phyloP scores from a whole-genome alignment of 2,888 invertebrate genomes.

The Chrysodeixis includens region DNA sequence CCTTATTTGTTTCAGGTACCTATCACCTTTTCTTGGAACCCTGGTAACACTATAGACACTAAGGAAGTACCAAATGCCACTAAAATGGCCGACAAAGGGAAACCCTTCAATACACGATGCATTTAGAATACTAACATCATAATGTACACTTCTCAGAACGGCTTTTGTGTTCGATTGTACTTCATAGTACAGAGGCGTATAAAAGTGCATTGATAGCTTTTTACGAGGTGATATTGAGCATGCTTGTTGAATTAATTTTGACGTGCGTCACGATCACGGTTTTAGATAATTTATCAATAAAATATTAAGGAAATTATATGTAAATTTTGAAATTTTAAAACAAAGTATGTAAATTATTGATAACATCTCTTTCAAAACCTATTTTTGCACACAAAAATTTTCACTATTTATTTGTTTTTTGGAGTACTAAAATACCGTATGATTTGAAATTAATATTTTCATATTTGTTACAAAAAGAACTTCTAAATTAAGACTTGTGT shows the following conservation, averaged over 20 bases:
- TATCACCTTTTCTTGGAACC: slow-evolving; percentile 56
- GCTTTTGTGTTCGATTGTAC: slow-evolving; percentile 46
- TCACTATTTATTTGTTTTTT: no score
- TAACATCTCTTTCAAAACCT: no score
- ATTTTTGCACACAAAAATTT: no score
- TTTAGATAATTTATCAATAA: background rate
- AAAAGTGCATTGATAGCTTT: slow-evolving; percentile 42
- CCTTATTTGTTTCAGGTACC: slow-evolving; percentile 74
- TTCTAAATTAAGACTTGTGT: no score
- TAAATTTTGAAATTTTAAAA: no score
- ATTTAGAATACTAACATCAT: slow-evolving; percentile 52
- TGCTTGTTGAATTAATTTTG: slow-evolving; percentile 1
- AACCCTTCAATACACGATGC: slow-evolving; percentile 47
- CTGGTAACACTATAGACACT: slow-evolving; percentile 48
- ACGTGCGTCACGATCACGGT: background rate
- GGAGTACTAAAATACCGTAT: no score
- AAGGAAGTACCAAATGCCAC: slow-evolving; percentile 49
- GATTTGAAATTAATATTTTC: no score
- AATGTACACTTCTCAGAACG: slow-evolving; percentile 59
- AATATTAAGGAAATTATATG: no score
- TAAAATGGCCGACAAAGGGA: slow-evolving; percentile 54
- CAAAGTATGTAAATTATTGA: no score
- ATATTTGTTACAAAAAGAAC: no score
- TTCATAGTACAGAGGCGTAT: slow-evolving; percentile 50
- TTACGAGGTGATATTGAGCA: slow-evolving; percentile 30